Percentiles rank a stretch among this genome's conserved stretches.
Conservation (phyloP, 2,113 vertebrate species). For the Leptobrachium ailaonicum region DNA sequence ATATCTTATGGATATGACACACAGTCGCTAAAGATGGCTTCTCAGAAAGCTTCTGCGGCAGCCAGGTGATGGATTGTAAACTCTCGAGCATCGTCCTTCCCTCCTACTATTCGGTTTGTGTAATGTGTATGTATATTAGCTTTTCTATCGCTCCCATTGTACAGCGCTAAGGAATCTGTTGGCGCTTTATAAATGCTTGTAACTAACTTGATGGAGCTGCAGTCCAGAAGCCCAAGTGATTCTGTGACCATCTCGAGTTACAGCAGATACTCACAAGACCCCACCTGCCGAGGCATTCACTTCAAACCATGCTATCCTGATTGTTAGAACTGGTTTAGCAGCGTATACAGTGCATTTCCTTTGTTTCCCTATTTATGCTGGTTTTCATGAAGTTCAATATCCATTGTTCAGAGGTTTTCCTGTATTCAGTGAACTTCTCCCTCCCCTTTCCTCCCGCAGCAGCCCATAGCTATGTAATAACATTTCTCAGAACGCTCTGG, state of each 20-base stretch:
- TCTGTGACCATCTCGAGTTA: background rate
- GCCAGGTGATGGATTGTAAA: too few species aligned
- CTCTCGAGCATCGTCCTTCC: too few species aligned
- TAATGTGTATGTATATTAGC: too few species aligned
- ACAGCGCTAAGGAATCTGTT: too few species aligned
- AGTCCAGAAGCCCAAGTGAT: too few species aligned
- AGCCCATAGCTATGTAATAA: background rate
- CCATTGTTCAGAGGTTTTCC: constrained; percentile 33
- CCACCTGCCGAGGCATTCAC: constrained; percentile 1
- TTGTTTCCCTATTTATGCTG: constrained; percentile 16
- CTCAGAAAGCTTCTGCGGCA: too few species aligned
- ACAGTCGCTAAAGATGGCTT: too few species aligned
- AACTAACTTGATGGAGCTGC: too few species aligned
- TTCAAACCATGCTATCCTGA: background rate
- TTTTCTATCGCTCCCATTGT: too few species aligned
- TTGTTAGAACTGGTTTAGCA: constrained; percentile 1
- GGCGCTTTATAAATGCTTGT: too few species aligned
- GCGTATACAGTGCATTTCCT: constrained; percentile 6
- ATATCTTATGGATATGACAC: too few species aligned
- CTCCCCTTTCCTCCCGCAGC: background rate
- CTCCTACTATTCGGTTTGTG: too few species aligned
- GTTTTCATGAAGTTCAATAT: constrained; percentile 7
- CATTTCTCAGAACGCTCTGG: background rate
- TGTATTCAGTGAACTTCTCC: background rate
- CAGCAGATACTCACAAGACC: background rate